Percentiles rank a stretch among this genome's conserved stretches.
Evolutionary conservation across 2,888 invertebrate species (phyloP).

Genomic region (Eilema depressum): DNA sequence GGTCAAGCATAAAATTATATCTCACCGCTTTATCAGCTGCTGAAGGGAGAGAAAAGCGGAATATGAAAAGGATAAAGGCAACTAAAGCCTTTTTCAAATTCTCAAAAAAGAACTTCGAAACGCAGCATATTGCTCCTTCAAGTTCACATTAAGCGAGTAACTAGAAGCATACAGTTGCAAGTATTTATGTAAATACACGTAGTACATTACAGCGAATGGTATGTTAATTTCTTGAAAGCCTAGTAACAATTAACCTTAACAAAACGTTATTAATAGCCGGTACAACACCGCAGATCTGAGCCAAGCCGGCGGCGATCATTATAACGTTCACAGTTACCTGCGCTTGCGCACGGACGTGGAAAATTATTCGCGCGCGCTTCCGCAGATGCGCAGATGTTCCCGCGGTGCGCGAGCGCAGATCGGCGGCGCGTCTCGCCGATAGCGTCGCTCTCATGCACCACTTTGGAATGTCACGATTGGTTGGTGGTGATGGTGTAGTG

Average conservation of each 20-base stretch:
- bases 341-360: constrained; percentile 80
- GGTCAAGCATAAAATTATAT: too few relatives aligned
- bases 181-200: not conserved
- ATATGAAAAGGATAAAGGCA: too few relatives aligned
- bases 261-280: constrained; percentile 42
- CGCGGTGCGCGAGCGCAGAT: constrained; percentile 20
- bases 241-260: constrained; percentile 42
- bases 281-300: constrained; percentile 28
- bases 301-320: constrained; percentile 62
- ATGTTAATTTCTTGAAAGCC: not conserved
- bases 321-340: constrained; percentile 76
- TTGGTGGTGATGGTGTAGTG: too few relatives aligned
- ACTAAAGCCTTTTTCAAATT: not conserved
- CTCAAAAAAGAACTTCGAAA: too few relatives aligned
- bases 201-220: not conserved
- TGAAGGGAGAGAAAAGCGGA: too few relatives aligned
- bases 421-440: constrained; percentile 28
- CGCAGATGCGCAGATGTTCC: constrained; percentile 54
- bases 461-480: constrained; percentile 28
- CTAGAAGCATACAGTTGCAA: not conserved
- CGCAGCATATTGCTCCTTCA: too few relatives aligned
- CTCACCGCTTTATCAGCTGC: too few relatives aligned
- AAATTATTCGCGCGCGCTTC: constrained; percentile 80
- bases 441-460: constrained; percentile 44
- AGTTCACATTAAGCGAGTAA: not conserved